phyloP scores from a whole-genome alignment of 92 coral and sea anemone genomes.

The Phenganax marumi region DNA sequence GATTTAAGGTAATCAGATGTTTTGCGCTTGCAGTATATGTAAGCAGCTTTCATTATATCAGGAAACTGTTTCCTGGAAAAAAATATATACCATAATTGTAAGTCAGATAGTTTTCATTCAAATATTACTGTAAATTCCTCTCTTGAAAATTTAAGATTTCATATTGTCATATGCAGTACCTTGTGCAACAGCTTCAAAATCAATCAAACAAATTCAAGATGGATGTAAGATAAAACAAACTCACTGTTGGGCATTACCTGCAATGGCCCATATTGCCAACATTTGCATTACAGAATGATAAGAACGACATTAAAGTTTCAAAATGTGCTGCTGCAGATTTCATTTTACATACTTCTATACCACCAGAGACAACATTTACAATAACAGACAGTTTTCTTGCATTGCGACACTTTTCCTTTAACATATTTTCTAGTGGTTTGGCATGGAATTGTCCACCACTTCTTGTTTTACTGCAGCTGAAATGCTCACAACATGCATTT shows the following conservation, averaged over 20 bases:
- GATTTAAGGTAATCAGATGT: background rate
- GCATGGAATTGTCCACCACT: background rate
- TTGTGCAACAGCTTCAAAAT: too few species aligned
- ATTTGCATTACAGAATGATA: background rate
- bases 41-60: slow-evolving; percentile 14
- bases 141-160: background rate
- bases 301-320: background rate
- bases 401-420: background rate
- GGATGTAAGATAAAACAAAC: background rate
- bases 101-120: too few species aligned
- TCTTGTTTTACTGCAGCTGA: background rate
- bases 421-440: background rate
- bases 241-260: background rate
- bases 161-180: background rate
- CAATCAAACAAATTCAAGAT: too few species aligned
- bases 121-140: background rate
- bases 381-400: background rate
- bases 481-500: background rate
- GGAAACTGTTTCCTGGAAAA: background rate
- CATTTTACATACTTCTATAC: background rate
- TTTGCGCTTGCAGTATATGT: background rate
- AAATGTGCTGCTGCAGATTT: background rate
- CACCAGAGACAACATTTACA: background rate
- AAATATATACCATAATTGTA: background rate
- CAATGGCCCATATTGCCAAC: background rate